These are phyloP conservation scores for Bufotes viridis DNA, from an alignment of 2,797 vertebrate species.

Conservation along the genomic window DNA sequence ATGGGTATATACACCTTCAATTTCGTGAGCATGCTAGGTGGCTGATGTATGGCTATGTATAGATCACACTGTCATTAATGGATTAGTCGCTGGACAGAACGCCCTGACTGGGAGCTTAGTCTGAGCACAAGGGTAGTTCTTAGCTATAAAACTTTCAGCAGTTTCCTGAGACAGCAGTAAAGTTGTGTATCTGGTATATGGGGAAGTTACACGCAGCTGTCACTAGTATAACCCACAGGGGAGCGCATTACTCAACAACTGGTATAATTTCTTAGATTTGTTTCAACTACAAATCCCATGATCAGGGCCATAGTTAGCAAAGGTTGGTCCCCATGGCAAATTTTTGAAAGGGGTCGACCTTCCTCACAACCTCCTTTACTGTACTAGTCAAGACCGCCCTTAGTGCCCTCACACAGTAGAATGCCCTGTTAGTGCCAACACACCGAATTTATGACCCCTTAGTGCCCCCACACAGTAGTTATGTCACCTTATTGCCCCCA, in stretches of 20 bases:
- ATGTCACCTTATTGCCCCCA: no score
- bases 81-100: conserved; percentile 29
- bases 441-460: no score
- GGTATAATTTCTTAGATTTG: no score
- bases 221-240: not conserved
- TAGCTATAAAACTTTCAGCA: conserved; percentile 24
- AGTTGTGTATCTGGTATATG: not conserved
- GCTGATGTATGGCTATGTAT: not conserved
- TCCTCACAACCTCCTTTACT: no score
- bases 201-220: not conserved
- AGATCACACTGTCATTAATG: conserved; percentile 9
- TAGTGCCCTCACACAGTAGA: no score
- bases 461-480: no score
- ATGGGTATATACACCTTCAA: not conserved
- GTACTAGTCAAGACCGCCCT: no score
- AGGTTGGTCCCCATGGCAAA: no score
- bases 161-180: not conserved
- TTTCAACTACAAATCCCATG: no score
- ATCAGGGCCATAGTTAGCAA: no score
- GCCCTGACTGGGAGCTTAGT: conserved; percentile 15
- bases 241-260: not conserved
- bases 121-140: not conserved
- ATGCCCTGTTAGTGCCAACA: no score
- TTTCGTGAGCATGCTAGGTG: not conserved
- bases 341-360: no score